Evolutionary conservation across 2,888 invertebrate genomes (phyloP), one percentile per base, ranked within the genome.

Genomic region (Dichetophora obliterata): DNA sequence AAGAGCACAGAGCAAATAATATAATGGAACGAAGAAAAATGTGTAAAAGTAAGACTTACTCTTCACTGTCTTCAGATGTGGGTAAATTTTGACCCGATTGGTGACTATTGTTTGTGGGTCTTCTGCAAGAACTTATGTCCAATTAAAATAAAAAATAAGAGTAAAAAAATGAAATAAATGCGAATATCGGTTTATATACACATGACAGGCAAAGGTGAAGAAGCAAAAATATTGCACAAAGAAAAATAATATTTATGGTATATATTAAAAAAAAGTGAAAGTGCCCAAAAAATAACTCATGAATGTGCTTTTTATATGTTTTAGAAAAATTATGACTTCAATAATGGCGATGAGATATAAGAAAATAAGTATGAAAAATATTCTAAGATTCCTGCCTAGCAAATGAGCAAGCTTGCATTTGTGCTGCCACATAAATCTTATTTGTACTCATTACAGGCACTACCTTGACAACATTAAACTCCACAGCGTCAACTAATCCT

Each of bases 11-110:
- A 59, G 22, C 8, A 77, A 84, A 85, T 79, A 84, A 82, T 81
- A 81, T 83, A 84, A 85, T 82, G 78, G 80, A 81, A 78, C 78
- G 82, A 82, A 80, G 81, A 82, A 84, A 82, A 14, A 31, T 5
- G 5, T 63, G 63, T 82, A 81, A 81, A 82, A 81, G 82, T 83
- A 80, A 81, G 82, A 88, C 87, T 88, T 88, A 88, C 87, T 87
- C 87, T 87, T 88, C 86, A 85, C 82, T 83, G 81, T 86, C 88
- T 84, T 84, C 82, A 82, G 88, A 85, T 83, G 86, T 82, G 82
- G 85, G 84, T 82, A 85, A 84, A 82, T 84, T 87, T 82, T 85
- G 87, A 84, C 87, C 86, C 85, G 85, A 84, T 82, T 84, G 85
- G 82, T 85, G 83, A 87, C 87, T 86, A 86, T 84, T 84, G 85